Percentiles rank a stretch among this genome's conserved stretches.
phyloP scores from a whole-genome alignment of 2,113 vertebrate species.

The Mormyrus iriodes region DNA sequence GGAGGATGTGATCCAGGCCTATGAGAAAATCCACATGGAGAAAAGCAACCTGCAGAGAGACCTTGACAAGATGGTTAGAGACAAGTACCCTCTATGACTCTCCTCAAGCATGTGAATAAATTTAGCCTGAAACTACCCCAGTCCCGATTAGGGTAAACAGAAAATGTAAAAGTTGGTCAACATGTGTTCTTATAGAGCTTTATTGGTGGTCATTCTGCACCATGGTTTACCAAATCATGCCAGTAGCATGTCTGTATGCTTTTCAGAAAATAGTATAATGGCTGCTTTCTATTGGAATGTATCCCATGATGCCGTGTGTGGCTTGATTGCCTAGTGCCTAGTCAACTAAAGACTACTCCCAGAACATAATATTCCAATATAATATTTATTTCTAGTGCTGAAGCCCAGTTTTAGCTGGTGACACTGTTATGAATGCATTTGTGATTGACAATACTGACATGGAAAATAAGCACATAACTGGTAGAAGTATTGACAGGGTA shows the following conservation, averaged over 20 bases:
- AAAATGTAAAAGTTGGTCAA: background rate
- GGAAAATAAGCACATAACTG: background rate
- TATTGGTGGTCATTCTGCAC: background rate
- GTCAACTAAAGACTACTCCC: background rate
- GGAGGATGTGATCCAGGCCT: constrained; percentile 93
- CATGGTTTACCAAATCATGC: background rate
- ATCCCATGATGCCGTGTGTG: background rate
- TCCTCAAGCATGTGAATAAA: background rate
- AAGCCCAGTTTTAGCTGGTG: background rate
- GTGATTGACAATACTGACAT: background rate
- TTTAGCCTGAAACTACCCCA: background rate
- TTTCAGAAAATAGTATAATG: too few relatives aligned
- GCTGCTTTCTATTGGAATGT: background rate
- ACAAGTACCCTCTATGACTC: constrained; percentile 1
- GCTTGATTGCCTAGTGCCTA: background rate
- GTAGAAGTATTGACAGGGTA: background rate
- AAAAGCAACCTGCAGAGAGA: constrained; percentile 87
- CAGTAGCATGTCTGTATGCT: background rate
- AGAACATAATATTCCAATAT: background rate
- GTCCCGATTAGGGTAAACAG: background rate
- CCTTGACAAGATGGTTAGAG: constrained; percentile 86
- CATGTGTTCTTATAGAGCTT: background rate
- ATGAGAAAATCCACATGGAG: constrained; percentile 96
- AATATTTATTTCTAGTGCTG: background rate
- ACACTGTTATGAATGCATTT: background rate